Percentiles rank a stretch among this genome's conserved stretches.
Conservation (phyloP, 2,888 invertebrate species). For the Callimorpha dominula region DNA sequence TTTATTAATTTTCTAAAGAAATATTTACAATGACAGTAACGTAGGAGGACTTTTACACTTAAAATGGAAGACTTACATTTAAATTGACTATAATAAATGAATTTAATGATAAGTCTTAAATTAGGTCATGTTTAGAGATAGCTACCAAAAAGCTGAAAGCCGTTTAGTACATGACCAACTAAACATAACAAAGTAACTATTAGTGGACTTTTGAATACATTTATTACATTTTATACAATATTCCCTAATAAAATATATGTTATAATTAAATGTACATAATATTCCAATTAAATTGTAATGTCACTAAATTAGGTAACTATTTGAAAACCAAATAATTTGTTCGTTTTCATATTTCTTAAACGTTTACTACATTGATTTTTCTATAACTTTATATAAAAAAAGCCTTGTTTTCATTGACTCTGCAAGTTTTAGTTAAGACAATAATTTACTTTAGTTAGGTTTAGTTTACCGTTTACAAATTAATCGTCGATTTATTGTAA, state of each 20-base stretch:
- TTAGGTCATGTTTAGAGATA: conserved; percentile 68
- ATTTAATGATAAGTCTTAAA: conserved; percentile 58
- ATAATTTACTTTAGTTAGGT: no score
- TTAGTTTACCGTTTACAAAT: no score
- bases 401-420: background rate
- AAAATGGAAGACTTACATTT: conserved; percentile 69
- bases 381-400: background rate
- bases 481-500: background rate
- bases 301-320: conserved; percentile 48
- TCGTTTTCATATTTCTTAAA: conserved; percentile 9
- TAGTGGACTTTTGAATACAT: conserved; percentile 57
- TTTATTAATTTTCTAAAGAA: conserved; percentile 53
- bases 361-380: background rate
- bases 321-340: conserved; percentile 31
- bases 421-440: no score
- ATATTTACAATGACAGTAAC: conserved; percentile 72
- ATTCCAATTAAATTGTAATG: conserved; percentile 34
- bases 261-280: conserved; percentile 41
- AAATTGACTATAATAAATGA: conserved; percentile 73
- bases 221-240: conserved; percentile 42
- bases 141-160: conserved; percentile 56
- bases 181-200: conserved; percentile 55
- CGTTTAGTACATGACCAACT: conserved; percentile 69
- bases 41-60: conserved; percentile 26
- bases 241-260: conserved; percentile 39